Evolutionary conservation across 1,140 invertebrate species (phyloP), one percentile per base, ranked within the genome.

Genomic region (Penaeus chinensis): DNA sequence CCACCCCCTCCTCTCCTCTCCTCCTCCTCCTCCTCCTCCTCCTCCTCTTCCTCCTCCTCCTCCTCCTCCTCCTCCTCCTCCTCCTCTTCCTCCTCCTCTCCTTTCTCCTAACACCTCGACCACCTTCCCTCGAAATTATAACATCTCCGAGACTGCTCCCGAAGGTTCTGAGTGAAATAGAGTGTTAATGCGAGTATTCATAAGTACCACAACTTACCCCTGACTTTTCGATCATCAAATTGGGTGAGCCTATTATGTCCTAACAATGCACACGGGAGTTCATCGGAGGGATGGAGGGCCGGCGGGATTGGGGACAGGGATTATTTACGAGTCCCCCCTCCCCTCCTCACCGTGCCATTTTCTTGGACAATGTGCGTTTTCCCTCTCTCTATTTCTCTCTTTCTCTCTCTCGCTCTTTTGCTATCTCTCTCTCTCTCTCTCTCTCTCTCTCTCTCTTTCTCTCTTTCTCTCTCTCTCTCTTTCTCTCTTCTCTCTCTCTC

Each of bases 171-270:
- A 69, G 37, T 66, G 81, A 66, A n/a, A n/a, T 27, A 42, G 19
- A 32, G n/a, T 61, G 80, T 10, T 18, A 62, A 32, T 18, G 19
- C 37, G 16, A 47, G 62, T 54, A 82, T 77, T 85, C 69, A 78
- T 37, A 78, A 85, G 60, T 65, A 65, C 60, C 83, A 37, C 76
- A 85, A 85, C 74, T 85, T 78, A 76, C 61, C 76, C 84, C 76
- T 19, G 74, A 85, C 84, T 85, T 82, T 85, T 85, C 84, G 84
- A 85, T 85, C 84, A 79, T 65, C 84, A 85, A 85, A 85, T 85
- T 85, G 84, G 84, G 84, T 65, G 84, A 85, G 62, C 61, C 74
- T 85, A 85, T 85, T 85, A 85, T 85, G 63, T 79, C 84, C 61
- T 71, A 19, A 85, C 84, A 85, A 85, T 85, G 65, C 84, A 78